Percentiles rank a stretch among this genome's conserved stretches.
Evolutionary conservation across 1,140 invertebrate genomes (phyloP).

Genomic region (Calosoma granatense): DNA sequence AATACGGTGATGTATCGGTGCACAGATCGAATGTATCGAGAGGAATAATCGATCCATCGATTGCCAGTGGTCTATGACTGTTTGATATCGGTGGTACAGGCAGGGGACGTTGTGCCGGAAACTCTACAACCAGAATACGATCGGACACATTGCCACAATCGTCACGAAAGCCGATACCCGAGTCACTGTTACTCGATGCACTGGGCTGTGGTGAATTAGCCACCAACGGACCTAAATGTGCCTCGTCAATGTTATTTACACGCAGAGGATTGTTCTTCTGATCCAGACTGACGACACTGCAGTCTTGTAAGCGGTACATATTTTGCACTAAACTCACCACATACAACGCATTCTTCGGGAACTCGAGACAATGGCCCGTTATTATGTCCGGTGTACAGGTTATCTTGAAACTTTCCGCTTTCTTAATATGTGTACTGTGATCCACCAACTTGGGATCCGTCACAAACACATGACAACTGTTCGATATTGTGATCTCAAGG

Average conservation of each 20-base stretch:
- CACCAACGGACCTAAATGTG: conserved; percentile 27
- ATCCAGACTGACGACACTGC: conserved; percentile 2
- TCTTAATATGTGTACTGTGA: conserved; percentile 64
- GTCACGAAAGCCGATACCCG: conserved; percentile 73
- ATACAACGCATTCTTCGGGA: conserved; percentile 79
- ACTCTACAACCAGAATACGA: conserved; percentile 70
- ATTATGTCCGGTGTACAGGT: conserved; percentile 61
- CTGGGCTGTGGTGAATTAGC: conserved; percentile 74
- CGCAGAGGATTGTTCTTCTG: conserved; percentile 15
- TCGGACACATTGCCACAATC: conserved; percentile 70
- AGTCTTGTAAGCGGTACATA: conserved; percentile 48
- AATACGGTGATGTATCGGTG: neutral
- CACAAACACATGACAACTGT: conserved; percentile 92
- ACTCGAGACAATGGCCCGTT: conserved; percentile 65
- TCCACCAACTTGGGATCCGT: conserved; percentile 78
- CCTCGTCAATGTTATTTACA: conserved; percentile 19
- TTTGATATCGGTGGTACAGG: conserved; percentile 23
- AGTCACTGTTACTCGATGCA: conserved; percentile 88
- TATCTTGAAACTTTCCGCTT: conserved; percentile 67
- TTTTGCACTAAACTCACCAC: conserved; percentile 64
- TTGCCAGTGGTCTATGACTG: conserved; percentile 24
- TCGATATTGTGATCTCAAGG: conserved; percentile 52
- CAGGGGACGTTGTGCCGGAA: conserved; percentile 41
- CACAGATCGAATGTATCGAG: conserved; percentile 21
- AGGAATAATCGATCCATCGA: conserved; percentile 22